phyloP scores from a whole-genome alignment of 2,113 vertebrate genomes.

The Solenodon paradoxus region DNA sequence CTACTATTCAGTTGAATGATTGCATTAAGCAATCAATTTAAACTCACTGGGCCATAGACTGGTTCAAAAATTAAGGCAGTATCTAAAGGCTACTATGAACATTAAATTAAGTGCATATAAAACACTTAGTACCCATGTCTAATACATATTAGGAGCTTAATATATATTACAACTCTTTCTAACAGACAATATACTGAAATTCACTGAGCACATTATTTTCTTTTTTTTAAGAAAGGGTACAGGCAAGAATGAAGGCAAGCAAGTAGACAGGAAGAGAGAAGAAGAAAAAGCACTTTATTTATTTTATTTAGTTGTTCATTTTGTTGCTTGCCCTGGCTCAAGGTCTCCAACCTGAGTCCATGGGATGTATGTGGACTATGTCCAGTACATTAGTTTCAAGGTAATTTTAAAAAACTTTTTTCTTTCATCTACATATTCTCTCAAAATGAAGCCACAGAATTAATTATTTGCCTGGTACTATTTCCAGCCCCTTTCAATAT shows the following conservation, averaged over 20 bases:
- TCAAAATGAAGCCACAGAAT: neutral
- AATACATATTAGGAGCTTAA: neutral
- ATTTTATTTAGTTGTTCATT: no score
- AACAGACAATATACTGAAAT: neutral
- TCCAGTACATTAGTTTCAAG: neutral
- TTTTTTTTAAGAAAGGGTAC: no score
- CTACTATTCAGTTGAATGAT: neutral
- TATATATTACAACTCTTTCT: neutral
- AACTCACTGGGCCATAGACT: neutral
- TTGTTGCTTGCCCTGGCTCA: no score
- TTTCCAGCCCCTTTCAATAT: neutral
- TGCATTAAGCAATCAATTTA: slow-evolving; percentile 9
- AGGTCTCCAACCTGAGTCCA: no score
- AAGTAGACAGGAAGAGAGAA: no score
- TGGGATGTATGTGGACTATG: no score
- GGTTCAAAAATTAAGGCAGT: slow-evolving; percentile 27
- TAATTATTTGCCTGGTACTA: neutral
- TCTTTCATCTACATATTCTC: neutral
- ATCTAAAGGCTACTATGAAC: neutral
- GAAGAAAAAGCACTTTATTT: no score
- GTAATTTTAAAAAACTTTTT: neutral
- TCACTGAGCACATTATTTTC: no score
- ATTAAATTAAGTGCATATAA: neutral
- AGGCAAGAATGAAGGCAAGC: no score
- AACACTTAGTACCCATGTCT: neutral